phyloP scores from a whole-genome alignment of 2,113 vertebrate genomes.

The Salvelinus alpinus region DNA sequence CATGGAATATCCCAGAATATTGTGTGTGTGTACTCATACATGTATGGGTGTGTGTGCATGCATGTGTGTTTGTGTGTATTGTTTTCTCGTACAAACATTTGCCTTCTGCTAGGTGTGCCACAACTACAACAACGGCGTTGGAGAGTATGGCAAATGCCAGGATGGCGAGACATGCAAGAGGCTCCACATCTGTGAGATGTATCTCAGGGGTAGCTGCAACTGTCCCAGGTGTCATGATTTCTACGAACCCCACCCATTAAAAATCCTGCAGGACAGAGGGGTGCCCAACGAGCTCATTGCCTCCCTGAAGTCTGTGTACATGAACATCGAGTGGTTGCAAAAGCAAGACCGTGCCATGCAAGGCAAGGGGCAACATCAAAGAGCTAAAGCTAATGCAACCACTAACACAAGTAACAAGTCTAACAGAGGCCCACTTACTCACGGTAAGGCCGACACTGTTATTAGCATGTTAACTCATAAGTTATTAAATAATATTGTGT shows the following conservation, averaged over 20 bases:
- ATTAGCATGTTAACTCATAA: neutral
- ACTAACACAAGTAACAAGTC: neutral
- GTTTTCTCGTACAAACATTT: neutral
- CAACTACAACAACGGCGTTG: slow-evolving; percentile 70
- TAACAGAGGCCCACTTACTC: neutral
- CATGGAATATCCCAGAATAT: too few species aligned
- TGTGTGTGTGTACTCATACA: too few species aligned
- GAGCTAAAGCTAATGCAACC: neutral
- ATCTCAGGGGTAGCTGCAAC: slow-evolving; percentile 46
- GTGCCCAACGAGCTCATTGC: slow-evolving; percentile 42
- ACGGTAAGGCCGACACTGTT: neutral
- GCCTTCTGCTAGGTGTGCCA: slow-evolving; percentile 61
- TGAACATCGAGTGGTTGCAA: slow-evolving; percentile 58
- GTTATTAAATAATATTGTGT: too few species aligned
- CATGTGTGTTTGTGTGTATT: too few species aligned
- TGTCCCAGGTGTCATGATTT: slow-evolving; percentile 66
- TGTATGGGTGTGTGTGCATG: too few species aligned
- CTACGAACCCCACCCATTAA: slow-evolving; percentile 52
- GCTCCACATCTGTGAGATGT: slow-evolving; percentile 69
- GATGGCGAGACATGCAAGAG: slow-evolving; percentile 47
- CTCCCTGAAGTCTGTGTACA: slow-evolving; percentile 55
- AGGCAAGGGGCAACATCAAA: neutral
- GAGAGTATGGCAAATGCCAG: slow-evolving; percentile 50
- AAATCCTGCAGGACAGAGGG: slow-evolving; percentile 35
- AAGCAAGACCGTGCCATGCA: neutral